A percentile compares a stretch with the other conserved stretches of the same genome.
phyloP scores from a whole-genome alignment of 2,797 vertebrate genomes.

The Ispidina lecontei region DNA sequence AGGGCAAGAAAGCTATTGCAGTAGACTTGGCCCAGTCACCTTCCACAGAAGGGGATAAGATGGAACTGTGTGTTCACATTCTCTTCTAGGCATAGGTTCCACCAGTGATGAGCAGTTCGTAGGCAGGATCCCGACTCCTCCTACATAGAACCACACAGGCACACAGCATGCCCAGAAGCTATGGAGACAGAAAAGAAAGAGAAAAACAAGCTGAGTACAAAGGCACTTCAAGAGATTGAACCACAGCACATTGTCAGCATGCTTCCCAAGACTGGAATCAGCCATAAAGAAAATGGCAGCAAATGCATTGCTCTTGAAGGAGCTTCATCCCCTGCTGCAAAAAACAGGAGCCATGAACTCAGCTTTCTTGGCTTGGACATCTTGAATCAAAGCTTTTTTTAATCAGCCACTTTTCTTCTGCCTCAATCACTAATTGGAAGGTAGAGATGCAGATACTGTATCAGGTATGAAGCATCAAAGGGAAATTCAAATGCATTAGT shows the following conservation, averaged over 20 bases:
- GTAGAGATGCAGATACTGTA: not conserved
- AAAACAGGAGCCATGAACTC: not conserved
- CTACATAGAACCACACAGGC: constrained; percentile 91
- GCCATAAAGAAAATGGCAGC: not conserved
- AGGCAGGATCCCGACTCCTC: constrained; percentile 90
- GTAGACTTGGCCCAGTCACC: constrained; percentile 74
- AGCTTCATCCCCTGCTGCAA: not conserved
- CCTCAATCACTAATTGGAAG: not conserved
- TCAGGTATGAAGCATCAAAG: not conserved
- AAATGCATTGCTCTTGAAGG: not conserved
- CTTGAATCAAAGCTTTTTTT: not conserved
- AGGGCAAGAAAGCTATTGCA: constrained; percentile 77
- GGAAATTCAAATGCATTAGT: not conserved
- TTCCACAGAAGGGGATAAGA: constrained; percentile 65
- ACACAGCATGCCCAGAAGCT: constrained; percentile 97
- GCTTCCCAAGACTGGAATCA: not conserved
- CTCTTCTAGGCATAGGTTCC: constrained; percentile 88
- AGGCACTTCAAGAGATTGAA: not conserved
- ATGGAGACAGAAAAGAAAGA: not conserved
- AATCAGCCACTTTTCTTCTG: not conserved
- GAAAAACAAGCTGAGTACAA: not conserved
- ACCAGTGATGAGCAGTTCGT: constrained; percentile 91
- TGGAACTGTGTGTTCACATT: not conserved
- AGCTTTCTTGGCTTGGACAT: not conserved
- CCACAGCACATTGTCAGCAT: not conserved